phyloP scores from a whole-genome alignment of 2,113 vertebrate species.

The Myrmophylax atrothorax region DNA sequence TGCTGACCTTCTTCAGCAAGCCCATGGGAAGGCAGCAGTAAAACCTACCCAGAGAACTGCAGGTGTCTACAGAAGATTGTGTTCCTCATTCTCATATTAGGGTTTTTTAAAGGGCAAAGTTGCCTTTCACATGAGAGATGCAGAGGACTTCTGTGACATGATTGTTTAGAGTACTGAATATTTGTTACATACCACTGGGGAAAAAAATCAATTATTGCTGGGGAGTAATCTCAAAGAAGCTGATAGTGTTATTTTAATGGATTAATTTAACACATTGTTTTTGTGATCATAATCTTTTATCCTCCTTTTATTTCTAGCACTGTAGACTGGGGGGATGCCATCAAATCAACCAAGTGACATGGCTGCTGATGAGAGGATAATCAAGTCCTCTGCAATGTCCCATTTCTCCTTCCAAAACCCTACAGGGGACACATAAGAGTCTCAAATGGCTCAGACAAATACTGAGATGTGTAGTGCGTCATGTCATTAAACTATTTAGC shows the following conservation, averaged over 20 bases:
- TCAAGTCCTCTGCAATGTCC: background rate
- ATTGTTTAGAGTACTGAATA: background rate
- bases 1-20: background rate
- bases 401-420: background rate
- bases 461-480: background rate
- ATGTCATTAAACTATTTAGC: background rate
- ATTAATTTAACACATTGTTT: background rate
- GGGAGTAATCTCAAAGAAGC: background rate
- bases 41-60: background rate
- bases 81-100: background rate
- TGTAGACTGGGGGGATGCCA: background rate
- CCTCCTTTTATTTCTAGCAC: background rate
- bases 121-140: background rate
- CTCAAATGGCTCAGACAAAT: background rate
- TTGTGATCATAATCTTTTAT: background rate
- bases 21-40: fast-evolving
- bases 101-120: background rate
- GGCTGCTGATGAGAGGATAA: background rate
- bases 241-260: background rate
- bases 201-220: background rate
- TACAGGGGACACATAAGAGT: fast-evolving
- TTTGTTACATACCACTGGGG: background rate
- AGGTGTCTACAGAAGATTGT: background rate
- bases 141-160: background rate
- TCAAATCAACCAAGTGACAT: background rate